These are phyloP conservation scores for Artibeus jamaicensis DNA, from an alignment of 2,797 vertebrate species.

Conservation along the genomic window DNA sequence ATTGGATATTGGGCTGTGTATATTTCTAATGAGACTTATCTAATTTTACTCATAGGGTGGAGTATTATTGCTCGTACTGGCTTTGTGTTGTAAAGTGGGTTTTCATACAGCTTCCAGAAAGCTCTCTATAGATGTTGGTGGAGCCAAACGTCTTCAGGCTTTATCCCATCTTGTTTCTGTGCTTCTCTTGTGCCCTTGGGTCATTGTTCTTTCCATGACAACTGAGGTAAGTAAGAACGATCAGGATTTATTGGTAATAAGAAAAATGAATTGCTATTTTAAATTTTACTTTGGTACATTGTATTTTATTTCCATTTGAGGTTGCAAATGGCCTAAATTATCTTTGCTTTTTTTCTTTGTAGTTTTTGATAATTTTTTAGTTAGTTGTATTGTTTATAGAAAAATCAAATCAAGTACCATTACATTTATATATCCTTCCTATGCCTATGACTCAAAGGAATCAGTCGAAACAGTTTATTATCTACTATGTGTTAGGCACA, in stretches of 20 bases:
- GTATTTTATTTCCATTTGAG: constrained; percentile 35
- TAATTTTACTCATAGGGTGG: constrained; percentile 88
- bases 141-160: constrained; percentile 94
- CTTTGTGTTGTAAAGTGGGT: constrained; percentile 94
- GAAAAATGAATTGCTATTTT: constrained; percentile 10
- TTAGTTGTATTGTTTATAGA: constrained; percentile 48
- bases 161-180: constrained; percentile 94
- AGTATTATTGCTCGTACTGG: constrained; percentile 93
- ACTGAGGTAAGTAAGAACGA: constrained; percentile 88
- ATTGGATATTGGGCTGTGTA: not conserved
- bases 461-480: not conserved
- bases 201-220: constrained; percentile 92
- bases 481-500: not conserved
- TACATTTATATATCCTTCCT: not conserved
- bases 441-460: not conserved
- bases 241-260: not conserved
- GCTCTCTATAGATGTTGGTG: constrained; percentile 94
- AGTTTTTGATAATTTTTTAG: not conserved
- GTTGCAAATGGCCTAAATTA: constrained; percentile 39
- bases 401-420: constrained; percentile 32
- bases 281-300: constrained; percentile 39
- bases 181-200: constrained; percentile 94
- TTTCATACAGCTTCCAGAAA: constrained; percentile 96
- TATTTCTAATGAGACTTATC: constrained; percentile 35
- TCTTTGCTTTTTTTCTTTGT: constrained; percentile 52